Conservation (phyloP, 2,888 invertebrate species). For the Meandrusa payeni region DNA sequence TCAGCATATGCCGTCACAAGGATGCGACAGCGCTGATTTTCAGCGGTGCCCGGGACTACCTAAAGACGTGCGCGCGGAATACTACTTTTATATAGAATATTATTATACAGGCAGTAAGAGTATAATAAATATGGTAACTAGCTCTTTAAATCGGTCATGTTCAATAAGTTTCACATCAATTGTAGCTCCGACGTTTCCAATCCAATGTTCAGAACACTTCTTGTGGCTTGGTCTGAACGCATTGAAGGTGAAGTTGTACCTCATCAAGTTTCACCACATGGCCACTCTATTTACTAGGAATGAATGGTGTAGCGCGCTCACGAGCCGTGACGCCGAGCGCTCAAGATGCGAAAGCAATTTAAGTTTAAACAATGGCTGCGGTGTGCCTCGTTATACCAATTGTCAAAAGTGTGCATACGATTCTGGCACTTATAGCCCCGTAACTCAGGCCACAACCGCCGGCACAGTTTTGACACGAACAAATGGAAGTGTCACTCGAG, state of each 20-base stretch:
- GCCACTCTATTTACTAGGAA: conserved; percentile 17
- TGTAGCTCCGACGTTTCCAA: no score
- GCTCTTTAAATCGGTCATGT: no score
- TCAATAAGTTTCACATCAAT: no score
- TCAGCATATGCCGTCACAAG: no score
- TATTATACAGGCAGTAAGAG: no score
- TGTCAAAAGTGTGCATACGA: conserved; percentile 27
- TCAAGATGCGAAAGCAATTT: conserved; percentile 51
- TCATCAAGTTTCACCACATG: conserved; percentile 13
- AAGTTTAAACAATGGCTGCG: conserved; percentile 57
- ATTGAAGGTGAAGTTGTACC: conserved; percentile 4
- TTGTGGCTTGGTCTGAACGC: conserved; percentile 3
- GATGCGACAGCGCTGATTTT: no score
- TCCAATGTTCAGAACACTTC: conserved; percentile 11
- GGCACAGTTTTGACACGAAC: conserved; percentile 30
- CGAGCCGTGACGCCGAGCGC: conserved; percentile 27
- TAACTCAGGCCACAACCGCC: conserved; percentile 24
- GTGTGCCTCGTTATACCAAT: conserved; percentile 34
- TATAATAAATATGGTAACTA: no score
- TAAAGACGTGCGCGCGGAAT: no score
- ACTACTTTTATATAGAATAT: no score
- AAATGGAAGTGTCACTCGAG: conserved; percentile 32
- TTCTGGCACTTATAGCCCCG: conserved; percentile 23
- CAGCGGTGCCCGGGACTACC: no score
- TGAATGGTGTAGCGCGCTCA: conserved; percentile 12